phyloP scores from a whole-genome alignment of 2,797 vertebrate species.

The Thamnophis elegans region DNA sequence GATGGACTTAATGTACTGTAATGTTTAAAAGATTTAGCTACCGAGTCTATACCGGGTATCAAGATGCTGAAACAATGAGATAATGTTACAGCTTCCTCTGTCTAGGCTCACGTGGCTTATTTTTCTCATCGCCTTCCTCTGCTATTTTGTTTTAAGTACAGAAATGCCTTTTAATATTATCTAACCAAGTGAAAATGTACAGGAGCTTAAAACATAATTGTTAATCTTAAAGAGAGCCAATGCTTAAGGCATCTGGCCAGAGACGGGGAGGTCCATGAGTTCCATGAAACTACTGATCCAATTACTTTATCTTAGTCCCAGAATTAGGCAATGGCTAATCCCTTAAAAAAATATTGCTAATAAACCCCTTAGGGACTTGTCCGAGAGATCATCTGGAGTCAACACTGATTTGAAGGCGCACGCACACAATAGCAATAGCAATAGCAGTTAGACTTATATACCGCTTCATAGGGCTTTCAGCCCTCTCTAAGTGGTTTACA shows the following conservation, averaged over 20 bases:
- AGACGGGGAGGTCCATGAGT: background rate
- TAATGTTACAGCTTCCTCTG: background rate
- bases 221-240: background rate
- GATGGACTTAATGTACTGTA: background rate
- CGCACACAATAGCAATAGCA: too few relatives aligned
- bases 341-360: background rate
- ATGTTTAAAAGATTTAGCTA: background rate
- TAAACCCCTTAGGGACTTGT: background rate
- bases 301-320: background rate
- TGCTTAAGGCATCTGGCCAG: background rate
- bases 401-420: background rate
- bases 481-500: too few relatives aligned
- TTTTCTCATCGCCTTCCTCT: background rate
- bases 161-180: background rate
- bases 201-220: background rate
- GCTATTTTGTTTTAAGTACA: background rate
- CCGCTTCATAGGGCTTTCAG: too few relatives aligned
- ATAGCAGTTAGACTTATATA: too few relatives aligned
- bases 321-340: background rate
- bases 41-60: background rate
- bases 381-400: background rate
- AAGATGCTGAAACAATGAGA: background rate
- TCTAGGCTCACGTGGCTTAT: background rate
- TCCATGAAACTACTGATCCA: background rate
- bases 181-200: background rate